phyloP scores from a whole-genome alignment of 2,888 invertebrate species.

The Drosophila peninsularis region DNA sequence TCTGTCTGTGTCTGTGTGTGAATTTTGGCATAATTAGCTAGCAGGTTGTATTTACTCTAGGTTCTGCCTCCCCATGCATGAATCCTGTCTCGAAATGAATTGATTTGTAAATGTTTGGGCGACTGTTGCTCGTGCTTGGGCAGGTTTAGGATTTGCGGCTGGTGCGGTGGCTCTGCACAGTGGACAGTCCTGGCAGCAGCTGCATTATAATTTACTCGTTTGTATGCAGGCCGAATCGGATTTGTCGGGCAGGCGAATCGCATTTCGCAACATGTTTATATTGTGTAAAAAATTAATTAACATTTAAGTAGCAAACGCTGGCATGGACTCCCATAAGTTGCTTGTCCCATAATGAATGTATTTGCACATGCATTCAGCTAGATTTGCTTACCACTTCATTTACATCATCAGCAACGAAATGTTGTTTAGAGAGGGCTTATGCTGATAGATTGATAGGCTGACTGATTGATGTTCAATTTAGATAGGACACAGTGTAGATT shows the following conservation, averaged over 20 bases:
- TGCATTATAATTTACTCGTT: slow-evolving; percentile 70
- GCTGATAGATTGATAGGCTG: not conserved
- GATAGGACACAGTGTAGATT: not conserved
- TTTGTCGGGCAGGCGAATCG: slow-evolving; percentile 33
- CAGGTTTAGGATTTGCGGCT: slow-evolving; percentile 36
- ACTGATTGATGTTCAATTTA: not conserved
- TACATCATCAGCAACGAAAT: slow-evolving; percentile 2
- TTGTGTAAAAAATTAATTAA: slow-evolving; percentile 63
- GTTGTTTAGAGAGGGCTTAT: not conserved
- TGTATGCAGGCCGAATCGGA: slow-evolving; percentile 62
- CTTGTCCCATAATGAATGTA: slow-evolving; percentile 15
- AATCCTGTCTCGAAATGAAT: slow-evolving; percentile 44
- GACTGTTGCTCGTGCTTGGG: slow-evolving; percentile 10
- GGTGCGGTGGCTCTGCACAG: not conserved
- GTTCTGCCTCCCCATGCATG: slow-evolving; percentile 3
- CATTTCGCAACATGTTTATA: slow-evolving; percentile 28
- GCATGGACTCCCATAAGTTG: not conserved
- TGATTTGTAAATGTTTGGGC: slow-evolving; percentile 63
- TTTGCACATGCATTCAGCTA: not conserved
- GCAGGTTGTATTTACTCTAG: slow-evolving; percentile 43
- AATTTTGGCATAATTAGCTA: slow-evolving; percentile 56
- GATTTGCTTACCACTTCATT: not conserved
- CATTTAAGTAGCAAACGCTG: slow-evolving; percentile 34
- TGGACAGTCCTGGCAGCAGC: slow-evolving; percentile 48
- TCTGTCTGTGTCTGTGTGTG: slow-evolving; percentile 18